Evolutionary conservation across 2,797 vertebrate species (phyloP).

Genomic region (Anabacerthia variegaticeps): DNA sequence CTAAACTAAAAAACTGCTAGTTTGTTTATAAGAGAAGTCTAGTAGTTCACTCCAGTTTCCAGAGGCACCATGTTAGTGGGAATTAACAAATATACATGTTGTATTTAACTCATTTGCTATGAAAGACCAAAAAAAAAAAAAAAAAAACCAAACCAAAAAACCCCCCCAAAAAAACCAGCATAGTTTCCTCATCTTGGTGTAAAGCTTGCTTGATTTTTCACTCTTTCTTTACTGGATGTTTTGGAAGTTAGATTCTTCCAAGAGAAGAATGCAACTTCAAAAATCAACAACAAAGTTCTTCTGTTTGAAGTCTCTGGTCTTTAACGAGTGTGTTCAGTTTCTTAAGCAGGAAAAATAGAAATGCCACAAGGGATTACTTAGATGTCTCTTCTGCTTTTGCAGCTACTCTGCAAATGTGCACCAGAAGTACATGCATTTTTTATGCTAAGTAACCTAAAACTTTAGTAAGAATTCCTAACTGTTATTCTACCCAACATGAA

Average conservation of each 20-base stretch:
- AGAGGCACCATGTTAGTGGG: background rate
- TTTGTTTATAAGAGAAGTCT: background rate
- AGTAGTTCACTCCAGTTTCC: background rate
- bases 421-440: constrained; percentile 80
- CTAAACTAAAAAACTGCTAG: background rate
- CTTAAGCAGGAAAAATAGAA: constrained; percentile 1
- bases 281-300: background rate
- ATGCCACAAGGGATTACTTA: constrained; percentile 49
- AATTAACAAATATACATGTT: background rate
- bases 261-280: background rate
- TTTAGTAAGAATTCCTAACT: constrained; percentile 74
- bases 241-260: background rate
- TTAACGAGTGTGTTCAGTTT: background rate
- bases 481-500: constrained; percentile 79
- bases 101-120: background rate
- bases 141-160: background rate
- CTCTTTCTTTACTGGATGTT: background rate
- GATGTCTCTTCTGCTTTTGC: constrained; percentile 58
- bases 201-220: background rate
- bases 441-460: constrained; percentile 79
- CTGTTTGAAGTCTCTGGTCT: background rate
- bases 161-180: background rate
- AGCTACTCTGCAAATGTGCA: constrained; percentile 54
- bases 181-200: background rate
- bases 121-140: background rate